phyloP scores from a whole-genome alignment of 2,113 vertebrate genomes.

The Hyperopisus bebe region DNA sequence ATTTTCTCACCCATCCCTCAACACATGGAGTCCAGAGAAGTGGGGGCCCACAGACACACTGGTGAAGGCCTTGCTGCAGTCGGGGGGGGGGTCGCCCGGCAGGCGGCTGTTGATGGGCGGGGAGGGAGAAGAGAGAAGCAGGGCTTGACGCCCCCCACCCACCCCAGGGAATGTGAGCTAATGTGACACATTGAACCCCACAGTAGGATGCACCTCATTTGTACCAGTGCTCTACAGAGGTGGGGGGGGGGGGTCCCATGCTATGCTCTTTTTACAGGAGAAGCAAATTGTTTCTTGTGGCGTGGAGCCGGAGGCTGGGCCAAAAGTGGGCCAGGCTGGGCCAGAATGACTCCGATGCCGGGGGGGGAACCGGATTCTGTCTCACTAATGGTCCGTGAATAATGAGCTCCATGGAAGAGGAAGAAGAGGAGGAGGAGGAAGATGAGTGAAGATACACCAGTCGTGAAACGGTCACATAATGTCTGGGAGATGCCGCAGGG shows the following conservation, averaged over 20 bases:
- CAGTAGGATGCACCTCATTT: conserved; percentile 1
- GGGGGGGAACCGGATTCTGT: not conserved
- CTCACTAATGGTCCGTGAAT: not conserved
- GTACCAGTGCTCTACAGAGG: not conserved
- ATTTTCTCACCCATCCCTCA: not conserved
- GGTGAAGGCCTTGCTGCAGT: not conserved
- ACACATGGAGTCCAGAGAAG: not conserved
- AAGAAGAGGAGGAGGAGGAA: not conserved
- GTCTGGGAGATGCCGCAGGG: not conserved
- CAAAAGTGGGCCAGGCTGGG: not conserved
- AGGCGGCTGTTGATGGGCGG: not conserved
- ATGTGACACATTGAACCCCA: conserved; percentile 3
- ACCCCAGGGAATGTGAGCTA: not conserved
- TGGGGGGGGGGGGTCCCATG: not conserved
- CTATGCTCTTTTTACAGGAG: not conserved
- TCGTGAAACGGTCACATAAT: not conserved
- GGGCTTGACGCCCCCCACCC: not conserved
- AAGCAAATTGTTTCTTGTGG: conserved; percentile 5
- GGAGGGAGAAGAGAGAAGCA: not conserved
- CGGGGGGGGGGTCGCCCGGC: not conserved
- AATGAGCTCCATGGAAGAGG: not conserved
- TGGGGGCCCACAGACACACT: not conserved
- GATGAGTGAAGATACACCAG: not conserved
- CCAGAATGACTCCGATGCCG: not conserved
- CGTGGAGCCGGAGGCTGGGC: conserved; percentile 20